Evolutionary conservation across 2,113 vertebrate species (phyloP).

Genomic region (Neolamprologus devosi): DNA sequence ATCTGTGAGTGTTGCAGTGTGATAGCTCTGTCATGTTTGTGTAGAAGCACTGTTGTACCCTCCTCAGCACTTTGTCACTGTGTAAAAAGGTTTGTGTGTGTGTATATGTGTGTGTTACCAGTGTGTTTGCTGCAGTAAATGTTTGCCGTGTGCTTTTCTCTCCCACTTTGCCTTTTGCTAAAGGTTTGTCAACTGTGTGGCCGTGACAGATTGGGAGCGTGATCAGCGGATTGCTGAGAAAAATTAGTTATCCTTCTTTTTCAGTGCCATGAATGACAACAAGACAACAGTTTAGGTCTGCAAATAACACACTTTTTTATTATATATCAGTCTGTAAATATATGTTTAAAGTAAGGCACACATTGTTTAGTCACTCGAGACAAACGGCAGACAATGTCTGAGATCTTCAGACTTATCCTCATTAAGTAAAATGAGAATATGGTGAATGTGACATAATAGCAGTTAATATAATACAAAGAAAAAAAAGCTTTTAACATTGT

Average conservation of each 20-base stretch:
- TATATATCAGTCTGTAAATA: background rate
- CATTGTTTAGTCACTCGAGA: background rate
- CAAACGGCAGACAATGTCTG: background rate
- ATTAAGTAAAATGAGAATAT: background rate
- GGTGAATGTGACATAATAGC: background rate
- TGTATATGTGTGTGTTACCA: background rate
- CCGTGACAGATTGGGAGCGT: background rate
- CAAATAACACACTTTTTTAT: background rate
- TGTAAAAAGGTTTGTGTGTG: background rate
- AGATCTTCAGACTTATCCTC: background rate
- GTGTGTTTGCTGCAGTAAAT: background rate
- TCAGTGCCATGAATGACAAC: background rate
- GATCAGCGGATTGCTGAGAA: background rate
- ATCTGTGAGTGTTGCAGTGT: background rate
- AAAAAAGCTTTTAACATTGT: background rate
- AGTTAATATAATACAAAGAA: background rate
- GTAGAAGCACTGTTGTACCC: background rate
- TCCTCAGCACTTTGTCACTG: background rate
- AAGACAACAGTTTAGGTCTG: background rate
- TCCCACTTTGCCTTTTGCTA: background rate
- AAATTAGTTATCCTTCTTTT: background rate
- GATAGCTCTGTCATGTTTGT: background rate
- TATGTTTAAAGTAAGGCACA: background rate
- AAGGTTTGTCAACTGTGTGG: background rate
- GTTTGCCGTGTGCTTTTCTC: background rate